phyloP scores from a whole-genome alignment of 2,797 vertebrate genomes.

The Aeoliscus strigatus region DNA sequence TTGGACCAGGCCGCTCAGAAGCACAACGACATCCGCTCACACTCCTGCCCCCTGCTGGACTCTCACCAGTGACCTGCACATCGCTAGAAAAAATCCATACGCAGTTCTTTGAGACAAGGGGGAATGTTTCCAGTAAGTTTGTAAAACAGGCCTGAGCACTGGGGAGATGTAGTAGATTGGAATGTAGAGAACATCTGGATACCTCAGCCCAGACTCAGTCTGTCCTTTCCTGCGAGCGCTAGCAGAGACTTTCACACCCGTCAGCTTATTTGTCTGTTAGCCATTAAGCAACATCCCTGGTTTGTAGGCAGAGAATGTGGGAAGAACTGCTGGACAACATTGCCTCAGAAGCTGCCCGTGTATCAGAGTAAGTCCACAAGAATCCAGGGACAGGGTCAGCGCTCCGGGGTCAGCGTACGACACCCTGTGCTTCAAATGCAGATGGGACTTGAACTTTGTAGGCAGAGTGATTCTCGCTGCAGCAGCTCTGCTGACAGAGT shows the following conservation, averaged over 20 bases:
- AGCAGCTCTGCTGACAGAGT: constrained; percentile 12
- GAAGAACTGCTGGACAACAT: constrained; percentile 53
- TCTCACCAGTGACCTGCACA: constrained; percentile 50
- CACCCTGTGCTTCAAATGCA: constrained; percentile 31
- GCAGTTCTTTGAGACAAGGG: constrained; percentile 48
- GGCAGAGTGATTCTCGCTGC: constrained; percentile 27
- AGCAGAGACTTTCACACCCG: constrained; percentile 36
- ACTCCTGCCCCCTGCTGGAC: constrained; percentile 88
- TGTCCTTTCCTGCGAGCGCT: constrained; percentile 30
- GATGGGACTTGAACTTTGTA: constrained; percentile 25
- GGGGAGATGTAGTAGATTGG: constrained; percentile 40
- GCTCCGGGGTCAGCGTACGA: constrained; percentile 24
- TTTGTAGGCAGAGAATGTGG: constrained; percentile 17
- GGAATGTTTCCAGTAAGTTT: constrained; percentile 36
- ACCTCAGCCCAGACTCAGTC: constrained; percentile 31
- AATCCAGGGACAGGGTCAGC: constrained; percentile 40
- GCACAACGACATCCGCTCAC: constrained; percentile 90
- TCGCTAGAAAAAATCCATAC: constrained; percentile 28
- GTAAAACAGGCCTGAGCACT: constrained; percentile 33
- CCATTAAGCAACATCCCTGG: constrained; percentile 24
- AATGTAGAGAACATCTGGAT: constrained; percentile 24
- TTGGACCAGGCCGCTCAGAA: constrained; percentile 89
- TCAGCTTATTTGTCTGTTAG: constrained; percentile 18
- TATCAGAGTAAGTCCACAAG: constrained; percentile 42
- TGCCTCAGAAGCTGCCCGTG: constrained; percentile 55